Evolutionary conservation across 2,888 invertebrate species (phyloP).

Genomic region (Doris montereyensis): DNA sequence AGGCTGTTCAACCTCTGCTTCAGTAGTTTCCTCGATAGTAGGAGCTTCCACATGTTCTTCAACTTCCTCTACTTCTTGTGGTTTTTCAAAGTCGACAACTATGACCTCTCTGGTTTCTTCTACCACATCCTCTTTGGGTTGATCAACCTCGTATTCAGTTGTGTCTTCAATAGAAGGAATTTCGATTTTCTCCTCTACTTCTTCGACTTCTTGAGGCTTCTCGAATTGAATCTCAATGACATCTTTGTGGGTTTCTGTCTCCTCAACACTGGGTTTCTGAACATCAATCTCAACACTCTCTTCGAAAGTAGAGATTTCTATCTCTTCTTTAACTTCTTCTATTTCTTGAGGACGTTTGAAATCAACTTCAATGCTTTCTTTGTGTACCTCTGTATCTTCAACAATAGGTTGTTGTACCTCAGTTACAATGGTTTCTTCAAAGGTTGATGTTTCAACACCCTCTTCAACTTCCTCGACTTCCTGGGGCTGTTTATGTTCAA

Average conservation of each 20-base stretch:
- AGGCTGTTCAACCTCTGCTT: conserved; percentile 46
- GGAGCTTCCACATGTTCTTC: conserved; percentile 39
- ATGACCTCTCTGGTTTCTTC: conserved; percentile 40
- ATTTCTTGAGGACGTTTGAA: conserved; percentile 24
- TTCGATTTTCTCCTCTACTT: conserved; percentile 26
- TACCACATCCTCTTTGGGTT: conserved; percentile 38
- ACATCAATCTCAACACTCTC: conserved; percentile 19
- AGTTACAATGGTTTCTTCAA: conserved; percentile 22
- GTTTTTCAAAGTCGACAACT: conserved; percentile 30
- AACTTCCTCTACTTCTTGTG: conserved; percentile 35
- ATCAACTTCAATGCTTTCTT: conserved; percentile 35
- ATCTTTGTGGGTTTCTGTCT: no score
- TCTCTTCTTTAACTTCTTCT: no score
- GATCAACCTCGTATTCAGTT: conserved; percentile 41
- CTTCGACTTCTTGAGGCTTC: conserved; percentile 37
- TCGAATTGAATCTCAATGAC: conserved; percentile 16
- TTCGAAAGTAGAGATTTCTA: conserved; percentile 20
- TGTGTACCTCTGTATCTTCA: conserved; percentile 40
- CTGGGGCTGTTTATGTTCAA: conserved; percentile 34
- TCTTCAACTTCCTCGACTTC: conserved; percentile 50
- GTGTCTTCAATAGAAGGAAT: conserved; percentile 11
- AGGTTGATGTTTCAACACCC: no score
- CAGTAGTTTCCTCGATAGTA: conserved; percentile 36
- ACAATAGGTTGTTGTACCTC: no score
- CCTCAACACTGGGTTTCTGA: no score